Conservation (phyloP, 1,140 invertebrate genomes). For the Dryas iulia region DNA sequence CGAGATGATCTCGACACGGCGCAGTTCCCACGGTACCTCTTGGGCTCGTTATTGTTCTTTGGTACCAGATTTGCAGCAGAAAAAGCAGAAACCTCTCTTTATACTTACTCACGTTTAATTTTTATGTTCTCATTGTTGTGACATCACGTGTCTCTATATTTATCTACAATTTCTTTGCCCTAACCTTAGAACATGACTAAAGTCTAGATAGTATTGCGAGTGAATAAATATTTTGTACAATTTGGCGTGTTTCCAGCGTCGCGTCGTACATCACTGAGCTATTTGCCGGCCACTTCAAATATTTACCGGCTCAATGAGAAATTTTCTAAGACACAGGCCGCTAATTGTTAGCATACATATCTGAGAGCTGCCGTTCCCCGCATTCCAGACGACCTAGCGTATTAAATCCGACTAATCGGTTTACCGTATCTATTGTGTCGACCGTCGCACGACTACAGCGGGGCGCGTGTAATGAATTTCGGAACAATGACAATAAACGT, state of each 20-base stretch:
- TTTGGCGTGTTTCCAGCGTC: background rate
- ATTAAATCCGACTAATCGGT: constrained; percentile 31
- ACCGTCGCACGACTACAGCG: constrained; percentile 11
- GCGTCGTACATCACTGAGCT: background rate
- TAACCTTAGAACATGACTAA: too few relatives aligned
- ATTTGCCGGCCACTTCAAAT: background rate
- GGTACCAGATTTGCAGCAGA: background rate
- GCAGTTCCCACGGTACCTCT: constrained; percentile 7
- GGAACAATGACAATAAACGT: constrained; percentile 43
- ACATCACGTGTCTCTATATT: too few relatives aligned
- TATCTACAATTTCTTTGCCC: background rate
- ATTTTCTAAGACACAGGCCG: constrained; percentile 10
- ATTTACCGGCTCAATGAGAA: constrained; percentile 17
- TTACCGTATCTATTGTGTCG: constrained; percentile 26
- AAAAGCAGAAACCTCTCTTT: background rate
- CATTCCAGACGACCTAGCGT: constrained; percentile 16
- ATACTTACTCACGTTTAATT: too few relatives aligned
- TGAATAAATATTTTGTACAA: background rate
- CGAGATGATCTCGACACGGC: background rate
- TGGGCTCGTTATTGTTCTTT: background rate
- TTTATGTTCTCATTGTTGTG: background rate
- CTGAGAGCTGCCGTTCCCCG: constrained; percentile 2
- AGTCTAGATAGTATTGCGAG: background rate
- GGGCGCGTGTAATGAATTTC: constrained; percentile 34
- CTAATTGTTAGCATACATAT: constrained; percentile 20